Evolutionary conservation across 2,797 vertebrate genomes (phyloP), one percentile per base, ranked within the genome.

Genomic region (Hephaestus fuliginosus): DNA sequence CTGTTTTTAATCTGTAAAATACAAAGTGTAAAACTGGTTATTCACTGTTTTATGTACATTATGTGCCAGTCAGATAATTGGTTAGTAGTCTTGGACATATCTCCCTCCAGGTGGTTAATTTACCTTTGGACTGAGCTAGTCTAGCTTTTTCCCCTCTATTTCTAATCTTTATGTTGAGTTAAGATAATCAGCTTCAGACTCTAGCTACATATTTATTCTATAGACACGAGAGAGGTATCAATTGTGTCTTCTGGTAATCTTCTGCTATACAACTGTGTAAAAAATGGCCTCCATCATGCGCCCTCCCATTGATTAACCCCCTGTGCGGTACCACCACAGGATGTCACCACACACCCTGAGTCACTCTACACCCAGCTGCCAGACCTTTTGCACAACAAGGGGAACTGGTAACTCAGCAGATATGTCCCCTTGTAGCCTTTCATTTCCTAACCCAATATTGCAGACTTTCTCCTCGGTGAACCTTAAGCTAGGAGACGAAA

Each of bases 391-490:
- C 60, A 74, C 75, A 62, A 69, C 15, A 14, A 64, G 55, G 53
- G 70, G 44, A 68, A 53, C 61, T 48, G 66, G 58, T 55, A 80
- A 72, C 74, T 81, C 70, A 48, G 78, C 81, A 87, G 81, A 89
- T 75, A 53, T 67, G 55, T 85, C 82, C 88, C 87, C 20, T 64
- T 65, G 79, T 92, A 90, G 72, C 33, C 73, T 76, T 86, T 86
- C 74, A 88, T 86, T 87, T 87, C 81, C 83, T 73, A 53, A 91
- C 79, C 89, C 90, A 93, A 85, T 87, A 90, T 84, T 81, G 55
- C 74, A 84, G 70, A 78, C 65, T 73, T 81, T 82, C 62, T 90
- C 82, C 86, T 82, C 76, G 28, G 70, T 90, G 79, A 77, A 80
- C 33, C 72, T 63, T 70, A 62, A 77, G 68, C 80, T 81, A 73